Base-by-base conservation (phyloP, 1,140 invertebrate species). In the Tetraneura akinire region DNA sequence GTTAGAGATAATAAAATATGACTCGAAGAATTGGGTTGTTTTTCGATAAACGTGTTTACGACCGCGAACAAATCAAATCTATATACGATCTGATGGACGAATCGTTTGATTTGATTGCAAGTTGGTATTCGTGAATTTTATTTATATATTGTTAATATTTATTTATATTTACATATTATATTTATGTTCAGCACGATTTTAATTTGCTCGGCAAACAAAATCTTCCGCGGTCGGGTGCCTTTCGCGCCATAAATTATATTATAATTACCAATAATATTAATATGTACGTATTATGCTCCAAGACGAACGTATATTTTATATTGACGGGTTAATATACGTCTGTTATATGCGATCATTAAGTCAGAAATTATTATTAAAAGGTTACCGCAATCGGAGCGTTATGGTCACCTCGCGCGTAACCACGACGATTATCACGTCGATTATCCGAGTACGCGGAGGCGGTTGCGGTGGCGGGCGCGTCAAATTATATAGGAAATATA, bases 191-290 rank as follows among this genome's bases (percentile, higher is more conserved):
- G 32, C 32, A 37, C 16, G 16, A 26, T 60, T 29, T 60, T 26
- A 26, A 57, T 60, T 60, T 60, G 23, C 0, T 10, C 21, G 3
- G 10, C 18, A 32, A 64, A 32, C 29, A 8, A 62, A 62, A 29
- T 29, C 29, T 32, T 32, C 29, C 47, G 47, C 47, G 47, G 18
- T n/a, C n/a, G n/a, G 68, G 42, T 49, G 68, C 18, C 37, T 73
- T 73, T 73, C 70, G 70, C 49, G 70, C 68, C 23, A 45, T 32
- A 51, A 73, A 29, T 51, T 18, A 32, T 29, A 73, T n/a, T n/a
- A 71, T 73, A 29, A 73, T 53, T 51, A 51, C 14, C 8, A 66
- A 10, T 32, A 68, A 42, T 45, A 37, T 37, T 37, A 37, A 37
- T 37, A 3, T 37, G 8, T 37, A 51, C 45, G 16, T 73, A 26